Evolutionary conservation across 2,797 vertebrate genomes (phyloP).

Genomic region (Mus spretus): DNA sequence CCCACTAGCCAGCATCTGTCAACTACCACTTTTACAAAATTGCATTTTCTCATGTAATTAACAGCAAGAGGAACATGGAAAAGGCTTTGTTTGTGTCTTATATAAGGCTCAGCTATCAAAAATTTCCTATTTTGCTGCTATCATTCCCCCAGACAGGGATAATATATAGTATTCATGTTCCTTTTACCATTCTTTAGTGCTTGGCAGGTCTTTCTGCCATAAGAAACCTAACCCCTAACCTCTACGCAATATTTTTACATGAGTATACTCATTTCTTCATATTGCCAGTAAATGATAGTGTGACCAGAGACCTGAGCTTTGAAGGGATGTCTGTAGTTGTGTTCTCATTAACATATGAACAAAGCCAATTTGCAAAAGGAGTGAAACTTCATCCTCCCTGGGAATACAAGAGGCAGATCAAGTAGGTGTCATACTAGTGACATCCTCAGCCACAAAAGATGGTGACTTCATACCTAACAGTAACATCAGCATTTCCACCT

Average conservation of each 20-base stretch:
- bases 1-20: not conserved
- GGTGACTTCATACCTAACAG: not conserved
- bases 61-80: conserved; percentile 51
- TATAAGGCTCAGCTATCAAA: not conserved
- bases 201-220: conserved; percentile 12
- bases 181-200: conserved; percentile 10
- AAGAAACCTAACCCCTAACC: conserved; percentile 19
- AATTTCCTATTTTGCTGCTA: not conserved
- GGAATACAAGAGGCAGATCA: not conserved
- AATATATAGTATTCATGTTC: not conserved
- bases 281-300: conserved; percentile 9
- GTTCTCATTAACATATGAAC: not conserved
- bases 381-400: too few relatives aligned
- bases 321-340: not conserved
- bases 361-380: not conserved
- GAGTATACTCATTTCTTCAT: conserved; percentile 14
- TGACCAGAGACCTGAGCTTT: not conserved
- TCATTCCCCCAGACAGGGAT: not conserved
- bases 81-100: not conserved
- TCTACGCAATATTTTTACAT: not conserved
- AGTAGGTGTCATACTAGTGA: not conserved
- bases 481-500: not conserved
- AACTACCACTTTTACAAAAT: conserved; percentile 18
- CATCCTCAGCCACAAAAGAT: not conserved
- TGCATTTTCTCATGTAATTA: conserved; percentile 52